Conservation (phyloP, 2,113 vertebrate species). For the Oryctolagus cuniculus region mOryCun1.1 NC_091445.1:46301001-46301500, state of each 20-base stretch:
- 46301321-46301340: neutral
- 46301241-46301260: neutral
- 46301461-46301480: too few species aligned
- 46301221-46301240: neutral
- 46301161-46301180: neutral
- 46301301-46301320: neutral
- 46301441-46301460: too few species aligned
- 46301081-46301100: neutral
- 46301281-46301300: neutral
- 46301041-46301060: too few species aligned
- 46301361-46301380: neutral
- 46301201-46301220: neutral
- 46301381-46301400: neutral
- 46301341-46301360: neutral
- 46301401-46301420: too few species aligned
- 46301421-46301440: too few species aligned
- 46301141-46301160: neutral
- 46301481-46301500: too few species aligned
- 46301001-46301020: too few species aligned
- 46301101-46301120: too few species aligned
- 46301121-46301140: slow-evolving; percentile 42
- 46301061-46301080: neutral
- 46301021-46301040: too few species aligned
- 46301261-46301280: accelerated
- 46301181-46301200: neutral